Evolutionary conservation across 2,113 vertebrate genomes (phyloP).

Genomic region (Galeopterus variegatus): DNA sequence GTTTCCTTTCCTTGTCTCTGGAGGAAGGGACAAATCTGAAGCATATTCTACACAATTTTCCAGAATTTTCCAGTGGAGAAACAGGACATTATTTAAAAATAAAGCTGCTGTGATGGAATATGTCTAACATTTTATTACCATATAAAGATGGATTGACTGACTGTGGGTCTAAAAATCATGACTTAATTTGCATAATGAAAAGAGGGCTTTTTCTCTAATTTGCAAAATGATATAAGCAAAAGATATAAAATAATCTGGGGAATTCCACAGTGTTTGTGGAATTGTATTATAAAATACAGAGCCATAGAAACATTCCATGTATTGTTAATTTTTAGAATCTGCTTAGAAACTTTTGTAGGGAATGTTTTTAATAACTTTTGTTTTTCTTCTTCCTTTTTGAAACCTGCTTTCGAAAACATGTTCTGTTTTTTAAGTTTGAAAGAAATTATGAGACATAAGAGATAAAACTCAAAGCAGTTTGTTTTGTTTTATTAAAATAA

Average conservation of each 20-base stretch:
- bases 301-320: background rate
- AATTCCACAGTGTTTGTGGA: background rate
- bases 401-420: background rate
- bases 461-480: background rate
- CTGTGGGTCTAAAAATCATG: background rate
- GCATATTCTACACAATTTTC: background rate
- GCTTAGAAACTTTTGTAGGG: background rate
- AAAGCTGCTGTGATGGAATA: background rate
- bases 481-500: conserved; percentile 23
- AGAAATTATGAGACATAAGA: background rate
- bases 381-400: conserved; percentile 34
- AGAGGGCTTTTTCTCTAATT: background rate
- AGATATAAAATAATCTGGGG: background rate
- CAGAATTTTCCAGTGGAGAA: background rate
- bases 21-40: background rate
- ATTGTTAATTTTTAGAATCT: background rate
- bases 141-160: background rate
- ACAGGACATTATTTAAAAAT: background rate
- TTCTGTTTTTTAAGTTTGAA: conserved; percentile 1
- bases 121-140: too few species aligned
- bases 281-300: background rate
- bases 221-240: background rate
- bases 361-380: background rate
- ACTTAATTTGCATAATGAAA: background rate
- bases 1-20: background rate